Evolutionary conservation across 2,797 vertebrate species (phyloP).

Genomic region (Buceros bicornis): DNA sequence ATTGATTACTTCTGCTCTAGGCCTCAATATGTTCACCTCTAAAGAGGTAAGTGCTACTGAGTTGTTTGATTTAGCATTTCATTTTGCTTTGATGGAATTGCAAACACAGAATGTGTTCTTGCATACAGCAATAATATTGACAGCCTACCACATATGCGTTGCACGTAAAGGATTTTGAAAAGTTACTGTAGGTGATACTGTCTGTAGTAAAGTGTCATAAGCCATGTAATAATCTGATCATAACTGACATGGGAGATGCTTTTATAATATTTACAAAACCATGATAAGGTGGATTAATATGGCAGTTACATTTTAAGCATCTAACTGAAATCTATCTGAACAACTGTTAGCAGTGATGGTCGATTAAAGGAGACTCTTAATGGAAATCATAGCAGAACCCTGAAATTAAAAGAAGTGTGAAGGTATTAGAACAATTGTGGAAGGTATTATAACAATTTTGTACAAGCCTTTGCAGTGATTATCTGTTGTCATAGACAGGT

Average conservation of each 20-base stretch:
- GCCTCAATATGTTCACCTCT: not conserved
- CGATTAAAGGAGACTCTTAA: not conserved
- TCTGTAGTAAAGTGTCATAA: not conserved
- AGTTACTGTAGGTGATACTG: not conserved
- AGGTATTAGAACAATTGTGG: not conserved
- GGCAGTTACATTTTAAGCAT: not conserved
- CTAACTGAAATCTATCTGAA: not conserved
- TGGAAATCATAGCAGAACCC: not conserved
- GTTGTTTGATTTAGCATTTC: constrained; percentile 20
- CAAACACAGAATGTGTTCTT: not conserved
- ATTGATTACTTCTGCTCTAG: not conserved
- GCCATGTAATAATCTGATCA: not conserved
- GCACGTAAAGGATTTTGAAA: not conserved
- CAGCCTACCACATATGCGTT: not conserved
- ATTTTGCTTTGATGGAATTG: constrained; percentile 2
- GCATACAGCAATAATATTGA: not conserved
- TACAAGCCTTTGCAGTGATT: not conserved
- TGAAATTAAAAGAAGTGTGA: not conserved
- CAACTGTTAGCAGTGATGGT: not conserved
- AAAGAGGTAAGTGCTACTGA: not conserved
- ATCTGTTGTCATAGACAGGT: not conserved
- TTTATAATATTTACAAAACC: constrained; percentile 22
- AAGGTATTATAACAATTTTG: not conserved
- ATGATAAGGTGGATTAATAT: not conserved
- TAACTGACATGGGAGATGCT: not conserved